Conservation (phyloP, 2,113 vertebrate genomes). For the Prinia subflava region DNA sequence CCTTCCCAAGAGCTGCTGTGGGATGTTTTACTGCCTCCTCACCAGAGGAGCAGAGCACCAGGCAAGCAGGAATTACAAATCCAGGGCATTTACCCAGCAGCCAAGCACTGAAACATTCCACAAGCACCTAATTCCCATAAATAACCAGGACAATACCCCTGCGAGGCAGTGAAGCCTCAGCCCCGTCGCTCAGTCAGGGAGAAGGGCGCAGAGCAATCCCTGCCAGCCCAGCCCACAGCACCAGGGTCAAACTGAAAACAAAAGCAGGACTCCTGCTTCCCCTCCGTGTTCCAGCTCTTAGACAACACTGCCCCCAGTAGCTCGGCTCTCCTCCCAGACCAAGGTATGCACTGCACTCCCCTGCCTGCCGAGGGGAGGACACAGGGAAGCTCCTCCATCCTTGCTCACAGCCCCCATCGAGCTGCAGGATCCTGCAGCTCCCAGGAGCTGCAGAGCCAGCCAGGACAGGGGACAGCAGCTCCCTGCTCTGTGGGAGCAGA, state of each 20-base stretch:
- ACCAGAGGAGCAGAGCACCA: background rate
- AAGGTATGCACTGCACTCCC: background rate
- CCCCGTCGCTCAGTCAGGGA: background rate
- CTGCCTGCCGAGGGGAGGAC: background rate
- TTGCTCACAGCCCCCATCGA: background rate
- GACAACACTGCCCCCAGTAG: slow-evolving; percentile 63
- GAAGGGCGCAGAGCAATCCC: background rate
- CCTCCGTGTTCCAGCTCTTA: background rate
- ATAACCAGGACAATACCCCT: background rate
- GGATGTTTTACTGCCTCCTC: background rate
- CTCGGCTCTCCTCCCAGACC: slow-evolving; percentile 2
- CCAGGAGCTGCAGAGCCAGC: background rate
- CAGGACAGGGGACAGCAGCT: background rate
- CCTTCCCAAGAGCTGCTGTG: background rate
- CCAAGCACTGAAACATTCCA: background rate
- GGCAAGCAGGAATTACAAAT: background rate
- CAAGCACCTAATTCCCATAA: background rate
- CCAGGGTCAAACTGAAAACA: background rate
- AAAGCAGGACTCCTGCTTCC: background rate
- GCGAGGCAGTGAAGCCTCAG: background rate
- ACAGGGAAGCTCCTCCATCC: background rate
- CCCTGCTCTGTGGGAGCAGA: fast-evolving
- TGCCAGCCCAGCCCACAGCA: background rate
- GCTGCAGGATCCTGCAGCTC: background rate
- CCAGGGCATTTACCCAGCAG: background rate